Percentiles rank a stretch among this genome's conserved stretches.
Evolutionary conservation across 1,140 invertebrate species (phyloP).

Genomic region (Tetraneura akinire): DNA sequence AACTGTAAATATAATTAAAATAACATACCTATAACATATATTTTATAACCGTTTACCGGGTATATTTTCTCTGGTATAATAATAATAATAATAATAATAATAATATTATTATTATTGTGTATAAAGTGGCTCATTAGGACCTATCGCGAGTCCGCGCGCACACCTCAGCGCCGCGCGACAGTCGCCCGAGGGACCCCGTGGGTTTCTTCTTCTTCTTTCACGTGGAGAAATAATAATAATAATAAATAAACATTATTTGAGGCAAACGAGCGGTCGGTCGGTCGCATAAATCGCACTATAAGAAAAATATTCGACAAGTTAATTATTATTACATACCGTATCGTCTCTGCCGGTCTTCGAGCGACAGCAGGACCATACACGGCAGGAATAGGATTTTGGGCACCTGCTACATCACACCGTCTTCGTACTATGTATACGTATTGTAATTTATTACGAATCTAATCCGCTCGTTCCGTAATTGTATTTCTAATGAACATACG

Average conservation of each 20-base stretch:
- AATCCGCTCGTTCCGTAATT: slow-evolving; percentile 37
- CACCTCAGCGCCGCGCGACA: slow-evolving; percentile 5
- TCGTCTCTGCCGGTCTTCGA: too few species aligned
- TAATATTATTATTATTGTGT: neutral
- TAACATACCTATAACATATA: neutral
- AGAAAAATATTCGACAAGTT: slow-evolving; percentile 35
- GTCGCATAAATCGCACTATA: slow-evolving; percentile 31
- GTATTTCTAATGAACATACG: slow-evolving; percentile 44
- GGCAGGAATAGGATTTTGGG: slow-evolving; percentile 38
- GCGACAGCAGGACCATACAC: neutral
- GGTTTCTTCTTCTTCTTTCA: too few species aligned
- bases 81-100: too few species aligned
- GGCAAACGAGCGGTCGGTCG: neutral
- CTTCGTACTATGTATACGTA: neutral
- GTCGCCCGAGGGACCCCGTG: neutral
- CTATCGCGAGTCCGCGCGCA: neutral
- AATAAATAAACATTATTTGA: neutral
- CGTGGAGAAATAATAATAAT: slow-evolving; percentile 13
- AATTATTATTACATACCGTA: too few species aligned
- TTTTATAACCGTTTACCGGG: neutral
- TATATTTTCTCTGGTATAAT: neutral
- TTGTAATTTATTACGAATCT: slow-evolving; percentile 37
- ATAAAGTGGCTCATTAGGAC: slow-evolving; percentile 34
- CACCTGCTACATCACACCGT: slow-evolving; percentile 9
- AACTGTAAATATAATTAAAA: neutral